Evolutionary conservation across 2,888 invertebrate species (phyloP).

Genomic region (Caenorhabditis panamensis): DNA sequence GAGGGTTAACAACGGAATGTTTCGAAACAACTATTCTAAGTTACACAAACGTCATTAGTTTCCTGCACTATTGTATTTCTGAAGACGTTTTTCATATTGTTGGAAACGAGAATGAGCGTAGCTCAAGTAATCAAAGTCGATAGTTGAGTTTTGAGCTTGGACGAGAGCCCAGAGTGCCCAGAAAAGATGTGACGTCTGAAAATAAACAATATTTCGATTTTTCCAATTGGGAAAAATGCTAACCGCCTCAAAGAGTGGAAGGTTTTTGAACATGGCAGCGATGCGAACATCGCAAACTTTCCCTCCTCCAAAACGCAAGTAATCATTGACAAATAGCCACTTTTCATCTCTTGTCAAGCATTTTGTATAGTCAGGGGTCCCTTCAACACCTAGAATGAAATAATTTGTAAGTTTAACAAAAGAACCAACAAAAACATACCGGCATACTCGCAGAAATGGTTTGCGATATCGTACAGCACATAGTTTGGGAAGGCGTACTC

Average conservation of each 20-base stretch:
- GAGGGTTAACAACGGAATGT: too few species aligned
- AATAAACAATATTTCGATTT: slow-evolving; percentile 3
- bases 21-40: too few species aligned
- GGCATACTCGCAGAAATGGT: slow-evolving; percentile 97
- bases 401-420: background rate
- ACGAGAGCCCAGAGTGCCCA: slow-evolving; percentile 80
- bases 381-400: slow-evolving; percentile 75
- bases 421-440: slow-evolving; percentile 84
- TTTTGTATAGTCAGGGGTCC: slow-evolving; percentile 73
- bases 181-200: slow-evolving; percentile 79
- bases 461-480: slow-evolving; percentile 96
- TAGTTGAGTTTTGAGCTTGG: slow-evolving; percentile 77
- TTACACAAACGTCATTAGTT: too few species aligned
- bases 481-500: slow-evolving; percentile 96
- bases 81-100: slow-evolving; percentile 56
- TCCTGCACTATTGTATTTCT: slow-evolving; percentile 17
- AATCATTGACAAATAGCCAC: slow-evolving; percentile 69
- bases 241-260: slow-evolving; percentile 77
- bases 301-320: slow-evolving; percentile 63
- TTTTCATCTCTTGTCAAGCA: slow-evolving; percentile 72
- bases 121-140: slow-evolving; percentile 78
- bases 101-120: slow-evolving; percentile 60
- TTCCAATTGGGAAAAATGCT: slow-evolving; percentile 12
- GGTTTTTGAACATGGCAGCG: slow-evolving; percentile 44
- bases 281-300: slow-evolving; percentile 29